phyloP scores from a whole-genome alignment of 2,888 invertebrate species.

The Melanostoma scalare region DNA sequence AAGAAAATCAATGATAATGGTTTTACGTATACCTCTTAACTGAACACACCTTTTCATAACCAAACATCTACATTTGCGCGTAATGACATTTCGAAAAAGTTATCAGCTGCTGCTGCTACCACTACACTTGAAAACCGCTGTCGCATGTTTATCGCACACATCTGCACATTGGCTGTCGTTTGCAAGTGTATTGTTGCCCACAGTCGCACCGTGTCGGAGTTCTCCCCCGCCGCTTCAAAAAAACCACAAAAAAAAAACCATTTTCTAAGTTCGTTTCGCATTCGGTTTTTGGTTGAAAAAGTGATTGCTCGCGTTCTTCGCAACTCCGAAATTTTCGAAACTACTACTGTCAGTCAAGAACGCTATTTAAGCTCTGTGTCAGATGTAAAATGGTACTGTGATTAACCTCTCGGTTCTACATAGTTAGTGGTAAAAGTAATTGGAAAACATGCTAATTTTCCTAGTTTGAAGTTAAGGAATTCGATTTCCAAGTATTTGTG shows the following conservation, averaged over 20 bases:
- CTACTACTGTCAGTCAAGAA: too few species aligned
- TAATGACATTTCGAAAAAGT: conserved; percentile 61
- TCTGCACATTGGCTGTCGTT: conserved; percentile 40
- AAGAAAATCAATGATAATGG: too few species aligned
- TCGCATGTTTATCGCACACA: conserved; percentile 61
- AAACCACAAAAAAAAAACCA: conserved; percentile 24
- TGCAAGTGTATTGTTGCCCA: conserved; percentile 65
- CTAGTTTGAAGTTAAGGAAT: too few species aligned
- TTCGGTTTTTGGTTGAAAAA: conserved; percentile 62
- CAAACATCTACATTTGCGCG: too few species aligned
- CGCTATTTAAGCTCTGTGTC: too few species aligned
- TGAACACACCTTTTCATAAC: conserved; percentile 27
- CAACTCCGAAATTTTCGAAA: too few species aligned
- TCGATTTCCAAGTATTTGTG: too few species aligned
- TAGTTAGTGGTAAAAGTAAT: too few species aligned
- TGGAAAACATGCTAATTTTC: too few species aligned
- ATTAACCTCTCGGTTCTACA: too few species aligned
- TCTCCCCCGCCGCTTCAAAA: conserved; percentile 14
- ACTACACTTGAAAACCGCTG: conserved; percentile 31
- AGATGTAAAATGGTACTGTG: too few species aligned
- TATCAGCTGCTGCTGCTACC: conserved; percentile 53
- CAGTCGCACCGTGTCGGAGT: conserved; percentile 47
- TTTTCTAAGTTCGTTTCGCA: conserved; percentile 56
- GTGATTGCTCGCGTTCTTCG: too few species aligned
- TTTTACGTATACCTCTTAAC: neutral